Evolutionary conservation across 1,140 invertebrate species (phyloP).

Genomic region (Rhopalosiphum padi): DNA sequence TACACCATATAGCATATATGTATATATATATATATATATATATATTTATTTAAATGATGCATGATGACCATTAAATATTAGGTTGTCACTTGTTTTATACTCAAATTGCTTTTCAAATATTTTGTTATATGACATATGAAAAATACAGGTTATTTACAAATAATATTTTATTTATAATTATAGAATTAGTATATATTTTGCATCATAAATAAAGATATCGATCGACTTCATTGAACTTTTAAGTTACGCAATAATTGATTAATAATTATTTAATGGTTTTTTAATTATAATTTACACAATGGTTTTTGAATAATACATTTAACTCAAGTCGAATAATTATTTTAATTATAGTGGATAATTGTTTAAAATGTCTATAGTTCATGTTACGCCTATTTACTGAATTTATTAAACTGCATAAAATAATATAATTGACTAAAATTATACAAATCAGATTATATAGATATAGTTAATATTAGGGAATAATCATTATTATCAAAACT

Average conservation of each 20-base stretch:
- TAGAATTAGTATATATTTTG: background rate
- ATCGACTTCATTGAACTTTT: background rate
- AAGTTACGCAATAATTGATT: slow-evolving; percentile 25
- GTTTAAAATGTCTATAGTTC: background rate
- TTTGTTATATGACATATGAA: background rate
- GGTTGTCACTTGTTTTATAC: background rate
- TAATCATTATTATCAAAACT: background rate
- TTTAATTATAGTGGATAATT: background rate
- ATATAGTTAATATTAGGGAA: background rate
- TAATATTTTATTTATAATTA: slow-evolving; percentile 16
- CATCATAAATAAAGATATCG: background rate
- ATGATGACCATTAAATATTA: background rate
- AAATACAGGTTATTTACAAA: background rate
- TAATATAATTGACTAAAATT: background rate
- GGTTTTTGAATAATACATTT: background rate
- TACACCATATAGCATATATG: background rate
- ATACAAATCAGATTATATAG: background rate
- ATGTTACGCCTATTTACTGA: background rate
- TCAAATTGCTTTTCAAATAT: slow-evolving; percentile 21
- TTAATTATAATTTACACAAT: slow-evolving; percentile 28
- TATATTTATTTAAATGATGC: background rate
- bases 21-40: too few species aligned
- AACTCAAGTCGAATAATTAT: slow-evolving; percentile 13
- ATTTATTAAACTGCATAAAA: slow-evolving; percentile 6
- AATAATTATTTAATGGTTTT: slow-evolving; percentile 26